Evolutionary conservation across 2,113 vertebrate genomes (phyloP), one percentile per base, ranked within the genome.

Genomic region (Carassius carassius): DNA sequence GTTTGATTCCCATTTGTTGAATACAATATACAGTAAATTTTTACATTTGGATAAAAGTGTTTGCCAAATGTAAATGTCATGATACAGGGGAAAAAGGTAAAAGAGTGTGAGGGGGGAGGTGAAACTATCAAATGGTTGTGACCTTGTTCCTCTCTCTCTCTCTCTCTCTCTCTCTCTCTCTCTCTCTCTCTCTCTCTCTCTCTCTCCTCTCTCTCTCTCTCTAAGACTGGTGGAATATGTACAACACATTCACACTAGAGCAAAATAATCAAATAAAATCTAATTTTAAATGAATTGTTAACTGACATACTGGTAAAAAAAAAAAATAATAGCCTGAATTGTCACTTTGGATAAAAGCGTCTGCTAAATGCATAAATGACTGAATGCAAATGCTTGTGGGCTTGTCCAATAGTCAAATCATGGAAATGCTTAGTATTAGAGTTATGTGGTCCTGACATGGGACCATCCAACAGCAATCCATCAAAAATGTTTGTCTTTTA

Each of bases 321-420:
- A 29, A 29, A 29, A 2, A 29, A 29, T 29, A 2, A 29, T 29
- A 29, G 29, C 2, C 29, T 29, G 29, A 29, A 29, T 29, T 29
- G 29, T 29, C 29, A 29, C 29, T 37, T 35, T 37, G 35, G 35
- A 37, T 37, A 37, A 37, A 37, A 37, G 35, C 5, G 35, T 37
- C 35, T 37, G 3, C 35, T 5, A 37, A 85, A 79, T 89, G 70
- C 75, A 60, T 78, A 70, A 77, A 51, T 86, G 82, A 63, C 80
- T 86, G 19, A 88, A 80, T 75, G 67, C 49, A n/a, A 70, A 49
- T 23, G 16, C 75, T 44, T 67, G 80, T 54, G 29, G 44, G 74
- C 76, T 58, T 51, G 65, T 77, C 69, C 58, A 80, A 69, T 83
- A 69, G 83, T 78, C 74, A 80, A 76, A 84, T 75, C 51, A 37